These are phyloP conservation scores for Meleagris gallopavo DNA, from an alignment of 2,113 vertebrate species.

Conservation along the genomic window DNA sequence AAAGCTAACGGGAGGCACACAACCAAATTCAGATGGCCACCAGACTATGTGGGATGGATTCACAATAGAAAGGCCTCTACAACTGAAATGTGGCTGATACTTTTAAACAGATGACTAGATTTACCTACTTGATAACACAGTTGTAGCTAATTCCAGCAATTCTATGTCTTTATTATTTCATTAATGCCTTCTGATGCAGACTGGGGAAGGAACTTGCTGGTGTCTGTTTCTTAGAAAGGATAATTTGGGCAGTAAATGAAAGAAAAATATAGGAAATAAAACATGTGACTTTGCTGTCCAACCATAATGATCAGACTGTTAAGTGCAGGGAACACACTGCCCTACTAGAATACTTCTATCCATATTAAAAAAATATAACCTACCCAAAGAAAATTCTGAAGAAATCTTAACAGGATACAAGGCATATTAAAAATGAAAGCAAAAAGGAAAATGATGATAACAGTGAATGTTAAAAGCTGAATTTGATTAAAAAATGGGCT, in stretches of 20 bases:
- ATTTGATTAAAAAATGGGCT: not conserved
- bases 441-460: not conserved
- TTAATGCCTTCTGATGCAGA: not conserved
- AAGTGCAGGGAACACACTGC: not conserved
- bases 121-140: not conserved
- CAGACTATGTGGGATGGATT: not conserved
- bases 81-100: rapidly evolving
- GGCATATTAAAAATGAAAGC: not conserved
- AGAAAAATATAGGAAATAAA: not conserved
- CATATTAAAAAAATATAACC: not conserved
- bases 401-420: not conserved
- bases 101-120: not conserved
- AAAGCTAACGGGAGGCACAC: rapidly evolving
- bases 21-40: not conserved
- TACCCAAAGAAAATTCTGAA: not conserved
- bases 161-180: not conserved
- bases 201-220: not conserved
- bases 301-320: not conserved
- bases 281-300: not conserved
- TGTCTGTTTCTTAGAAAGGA: not conserved
- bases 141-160: not conserved
- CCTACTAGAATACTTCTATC: not conserved
- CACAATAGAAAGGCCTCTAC: not conserved
- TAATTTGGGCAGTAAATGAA: not conserved
- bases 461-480: not conserved